Base-by-base conservation (phyloP, 2,888 invertebrate species). In the Hirtodrosophila duncani region DNA sequence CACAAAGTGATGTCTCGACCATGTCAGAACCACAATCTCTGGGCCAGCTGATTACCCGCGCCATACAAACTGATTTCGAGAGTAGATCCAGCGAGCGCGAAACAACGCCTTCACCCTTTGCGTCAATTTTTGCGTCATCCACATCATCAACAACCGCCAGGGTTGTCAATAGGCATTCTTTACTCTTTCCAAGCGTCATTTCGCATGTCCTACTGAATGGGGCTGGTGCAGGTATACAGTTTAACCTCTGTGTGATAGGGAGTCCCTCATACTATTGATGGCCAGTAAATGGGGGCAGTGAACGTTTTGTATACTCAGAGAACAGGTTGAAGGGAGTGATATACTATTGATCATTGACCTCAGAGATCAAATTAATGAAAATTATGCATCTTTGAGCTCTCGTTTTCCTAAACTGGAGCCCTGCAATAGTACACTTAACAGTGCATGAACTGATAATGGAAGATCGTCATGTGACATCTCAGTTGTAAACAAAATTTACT, bases 171-270 rank as follows among this genome's bases (percentile, higher is more conserved):
- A 39, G 71, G 7, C 59, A 49, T 11, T 50, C 74, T n/a, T 50
- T 83, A 41, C 69, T 84, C 43, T 84, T 84, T 62, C 83, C 84
- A 23, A 78, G 69, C 39, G 64, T 75, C 24, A 83, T 84, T 36
- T 83, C 84, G 7, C 77, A 75, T 51, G 75, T 80, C 37, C 67
- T 84, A 11, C 45, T 75, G 55, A 57, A 67, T 9, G 80, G 83
- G 30, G 80, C 70, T 37, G 59, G 78, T 63, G 67, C 74, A 83
- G 80, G 82, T 77, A 82, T 18, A 11, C 21, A 39, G 37, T 16
- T 33, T 23, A 8, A 23, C 11, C 17, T 4, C 3, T 9, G 23
- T 26, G 34, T n/a, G n/a, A n/a, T n/a, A n/a, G n/a, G n/a, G n/a
- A n/a, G n/a, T n/a, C n/a, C n/a, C n/a, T n/a, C n/a, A n/a, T n/a